These are phyloP conservation scores for Ctenopoma kingsleyae DNA, from an alignment of 2,797 vertebrate species.

Conservation along the genomic window DNA sequence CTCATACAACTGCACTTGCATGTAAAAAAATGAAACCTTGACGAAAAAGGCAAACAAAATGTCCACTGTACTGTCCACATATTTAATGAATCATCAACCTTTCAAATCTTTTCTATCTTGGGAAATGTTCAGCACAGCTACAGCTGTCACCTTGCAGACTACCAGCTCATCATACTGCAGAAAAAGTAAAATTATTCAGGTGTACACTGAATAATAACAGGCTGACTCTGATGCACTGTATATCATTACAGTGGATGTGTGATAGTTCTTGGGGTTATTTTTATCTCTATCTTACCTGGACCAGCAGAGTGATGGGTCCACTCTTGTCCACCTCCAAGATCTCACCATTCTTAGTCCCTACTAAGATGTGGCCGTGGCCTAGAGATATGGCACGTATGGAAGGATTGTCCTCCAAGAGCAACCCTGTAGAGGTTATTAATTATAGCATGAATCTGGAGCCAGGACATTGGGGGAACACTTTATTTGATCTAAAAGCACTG, in stretches of 20 bases:
- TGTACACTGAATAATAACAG: conserved; percentile 16
- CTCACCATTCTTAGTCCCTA: conserved; percentile 98
- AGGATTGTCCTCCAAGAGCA: conserved; percentile 98
- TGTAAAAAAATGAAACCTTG: not conserved
- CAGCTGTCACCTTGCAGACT: conserved; percentile 12
- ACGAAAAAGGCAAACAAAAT: not conserved
- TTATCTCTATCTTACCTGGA: conserved; percentile 87
- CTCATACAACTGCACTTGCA: not conserved
- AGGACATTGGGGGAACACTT: conserved; percentile 18
- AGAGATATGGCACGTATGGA: conserved; percentile 99
- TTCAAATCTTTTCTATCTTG: conserved; percentile 20
- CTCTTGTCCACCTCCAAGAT: conserved; percentile 98
- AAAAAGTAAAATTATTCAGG: conserved; percentile 4
- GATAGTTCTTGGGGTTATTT: conserved; percentile 8
- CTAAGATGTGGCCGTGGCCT: conserved; percentile 97
- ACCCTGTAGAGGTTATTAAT: conserved; percentile 82
- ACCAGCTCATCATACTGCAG: conserved; percentile 9
- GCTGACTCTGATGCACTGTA: conserved; percentile 17
- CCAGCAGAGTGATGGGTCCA: conserved; percentile 96
- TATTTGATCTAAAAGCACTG: conserved; percentile 47
- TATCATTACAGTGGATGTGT: conserved; percentile 11
- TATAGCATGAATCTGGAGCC: conserved; percentile 25
- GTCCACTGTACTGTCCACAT: not conserved
- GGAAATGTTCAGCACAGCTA: not conserved
- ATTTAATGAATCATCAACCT: not conserved